phyloP scores from a whole-genome alignment of 1,140 invertebrate species.

The Scaptomyza graminum region DNA sequence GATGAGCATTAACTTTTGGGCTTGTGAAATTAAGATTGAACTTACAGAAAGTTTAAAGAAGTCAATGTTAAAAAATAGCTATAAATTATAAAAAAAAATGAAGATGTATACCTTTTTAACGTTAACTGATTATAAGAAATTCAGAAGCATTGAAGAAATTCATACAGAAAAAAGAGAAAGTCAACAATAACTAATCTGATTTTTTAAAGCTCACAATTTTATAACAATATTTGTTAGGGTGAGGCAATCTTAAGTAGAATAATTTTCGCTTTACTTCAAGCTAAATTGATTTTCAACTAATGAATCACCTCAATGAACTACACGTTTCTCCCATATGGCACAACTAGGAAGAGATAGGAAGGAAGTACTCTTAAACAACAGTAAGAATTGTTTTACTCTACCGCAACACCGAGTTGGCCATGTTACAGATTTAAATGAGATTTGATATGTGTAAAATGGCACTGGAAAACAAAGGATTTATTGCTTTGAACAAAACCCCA shows the following conservation, averaged over 20 bases:
- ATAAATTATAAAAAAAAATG: no score
- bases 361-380: background rate
- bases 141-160: no score
- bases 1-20: constrained; percentile 29
- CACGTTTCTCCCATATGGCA: background rate
- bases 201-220: background rate
- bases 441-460: constrained; percentile 52
- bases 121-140: no score
- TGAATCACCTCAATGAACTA: constrained; percentile 7
- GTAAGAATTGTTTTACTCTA: constrained; percentile 27
- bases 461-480: constrained; percentile 64
- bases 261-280: no score
- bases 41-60: background rate
- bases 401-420: constrained; percentile 58
- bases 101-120: no score
- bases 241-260: background rate
- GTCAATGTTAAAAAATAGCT: constrained; percentile 1
- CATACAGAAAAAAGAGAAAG: no score
- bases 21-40: constrained; percentile 14
- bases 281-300: background rate
- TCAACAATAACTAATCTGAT: no score
- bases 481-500: constrained; percentile 35
- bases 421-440: constrained; percentile 71
- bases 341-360: background rate
- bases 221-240: background rate